These are phyloP conservation scores for Paedocypris micromegethes DNA, from an alignment of 2,797 vertebrate species.

Conservation along the genomic window DNA sequence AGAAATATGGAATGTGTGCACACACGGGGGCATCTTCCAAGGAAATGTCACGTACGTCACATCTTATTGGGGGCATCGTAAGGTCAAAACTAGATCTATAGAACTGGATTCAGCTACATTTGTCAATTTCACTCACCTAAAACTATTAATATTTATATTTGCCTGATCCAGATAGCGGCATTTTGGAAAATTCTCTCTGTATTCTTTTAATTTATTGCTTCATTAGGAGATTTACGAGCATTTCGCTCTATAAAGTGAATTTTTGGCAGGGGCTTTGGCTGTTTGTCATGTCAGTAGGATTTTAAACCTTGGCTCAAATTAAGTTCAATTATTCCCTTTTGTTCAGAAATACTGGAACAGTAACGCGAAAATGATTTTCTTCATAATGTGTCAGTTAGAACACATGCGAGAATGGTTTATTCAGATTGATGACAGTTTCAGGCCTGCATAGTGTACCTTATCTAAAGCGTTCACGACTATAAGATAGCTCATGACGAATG, in stretches of 20 bases:
- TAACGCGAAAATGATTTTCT: neutral
- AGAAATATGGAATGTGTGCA: neutral
- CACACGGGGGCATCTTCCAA: neutral
- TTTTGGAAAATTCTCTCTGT: no score
- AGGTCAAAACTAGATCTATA: slow-evolving; percentile 1
- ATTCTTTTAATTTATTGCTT: no score
- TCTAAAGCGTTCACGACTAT: slow-evolving; percentile 15
- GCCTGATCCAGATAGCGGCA: no score
- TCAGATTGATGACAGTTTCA: no score
- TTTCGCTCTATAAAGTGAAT: slow-evolving; percentile 6
- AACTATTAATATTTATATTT: no score
- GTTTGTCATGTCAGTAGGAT: slow-evolving; percentile 9
- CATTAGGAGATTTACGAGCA: neutral
- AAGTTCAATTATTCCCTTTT: slow-evolving; percentile 1
- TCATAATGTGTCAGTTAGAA: no score
- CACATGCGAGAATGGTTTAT: no score
- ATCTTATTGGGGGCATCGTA: slow-evolving; percentile 1
- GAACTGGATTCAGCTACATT: neutral
- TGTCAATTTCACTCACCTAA: neutral
- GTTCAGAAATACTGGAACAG: neutral
- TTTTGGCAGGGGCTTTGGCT: slow-evolving; percentile 8
- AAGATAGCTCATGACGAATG: slow-evolving; percentile 19
- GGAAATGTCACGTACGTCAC: slow-evolving; percentile 18
- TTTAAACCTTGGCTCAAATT: neutral
- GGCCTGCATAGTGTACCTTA: slow-evolving; percentile 1